Conservation (phyloP, 2,888 invertebrate genomes). For the Operophtera brumata region DNA sequence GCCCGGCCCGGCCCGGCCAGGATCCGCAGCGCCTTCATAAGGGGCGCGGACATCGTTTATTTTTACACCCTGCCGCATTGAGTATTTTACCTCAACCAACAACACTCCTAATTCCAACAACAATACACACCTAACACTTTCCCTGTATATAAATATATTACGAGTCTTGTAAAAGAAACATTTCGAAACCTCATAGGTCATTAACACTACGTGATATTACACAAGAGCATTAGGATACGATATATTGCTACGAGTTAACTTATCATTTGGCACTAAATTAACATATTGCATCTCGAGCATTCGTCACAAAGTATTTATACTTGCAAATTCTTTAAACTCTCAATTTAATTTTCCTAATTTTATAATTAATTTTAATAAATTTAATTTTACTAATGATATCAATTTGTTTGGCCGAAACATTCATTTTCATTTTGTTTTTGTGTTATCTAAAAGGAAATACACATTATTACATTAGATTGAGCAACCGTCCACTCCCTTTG, state of each 20-base stretch:
- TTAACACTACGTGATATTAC: conserved; percentile 79
- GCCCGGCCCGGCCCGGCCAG: conserved; percentile 3
- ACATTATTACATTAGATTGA: conserved; percentile 65
- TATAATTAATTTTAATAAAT: conserved; percentile 60
- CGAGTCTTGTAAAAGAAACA: conserved; percentile 80
- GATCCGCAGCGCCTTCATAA: conserved; percentile 29
- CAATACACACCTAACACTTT: conserved; percentile 78
- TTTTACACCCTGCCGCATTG: conserved; percentile 74
- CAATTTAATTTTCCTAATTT: conserved; percentile 60
- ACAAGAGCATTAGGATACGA: conserved; percentile 77
- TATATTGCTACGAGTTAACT: conserved; percentile 80
- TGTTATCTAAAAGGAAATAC: conserved; percentile 55
- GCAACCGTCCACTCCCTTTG: conserved; percentile 60
- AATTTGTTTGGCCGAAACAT: conserved; percentile 63
- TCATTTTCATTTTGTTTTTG: conserved; percentile 43
- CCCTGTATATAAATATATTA: conserved; percentile 79
- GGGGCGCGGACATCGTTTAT: conserved; percentile 47
- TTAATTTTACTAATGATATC: conserved; percentile 60
- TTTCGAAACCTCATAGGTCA: conserved; percentile 77
- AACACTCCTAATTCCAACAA: conserved; percentile 74
- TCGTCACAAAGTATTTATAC: conserved; percentile 69
- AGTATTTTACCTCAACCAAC: conserved; percentile 74
- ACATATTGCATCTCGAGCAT: conserved; percentile 80
- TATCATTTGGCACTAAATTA: conserved; percentile 81
- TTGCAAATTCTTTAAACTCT: conserved; percentile 65